These are phyloP conservation scores for Crax fasciolata DNA, from an alignment of 2,797 vertebrate species.

Conservation along the genomic window DNA sequence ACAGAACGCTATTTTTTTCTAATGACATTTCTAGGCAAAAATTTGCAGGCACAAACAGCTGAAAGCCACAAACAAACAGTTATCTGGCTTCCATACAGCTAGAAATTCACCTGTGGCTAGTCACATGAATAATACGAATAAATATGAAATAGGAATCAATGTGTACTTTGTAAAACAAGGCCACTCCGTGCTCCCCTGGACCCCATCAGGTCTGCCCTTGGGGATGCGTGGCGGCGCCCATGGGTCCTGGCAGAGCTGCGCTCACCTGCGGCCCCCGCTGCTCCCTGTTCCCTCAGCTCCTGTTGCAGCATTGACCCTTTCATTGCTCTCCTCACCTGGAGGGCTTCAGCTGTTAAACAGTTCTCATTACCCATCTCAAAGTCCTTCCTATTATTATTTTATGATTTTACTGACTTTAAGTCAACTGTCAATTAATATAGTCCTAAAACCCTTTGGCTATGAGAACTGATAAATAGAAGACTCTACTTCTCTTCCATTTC, in stretches of 20 bases:
- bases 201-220: too few species aligned
- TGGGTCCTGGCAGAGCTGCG: too few species aligned
- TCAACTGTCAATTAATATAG: neutral
- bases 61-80: neutral
- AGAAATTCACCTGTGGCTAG: neutral
- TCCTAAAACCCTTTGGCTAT: neutral
- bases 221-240: too few species aligned
- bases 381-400: neutral
- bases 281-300: neutral
- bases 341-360: neutral
- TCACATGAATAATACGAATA: neutral
- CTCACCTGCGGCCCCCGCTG: neutral
- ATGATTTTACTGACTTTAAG: neutral
- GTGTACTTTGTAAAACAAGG: neutral
- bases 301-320: neutral
- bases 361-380: neutral
- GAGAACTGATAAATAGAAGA: neutral
- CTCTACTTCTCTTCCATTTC: neutral
- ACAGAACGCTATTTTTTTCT: neutral
- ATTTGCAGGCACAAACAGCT: neutral
- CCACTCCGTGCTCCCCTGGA: neutral
- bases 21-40: neutral
- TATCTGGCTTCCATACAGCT: neutral
- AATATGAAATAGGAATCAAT: neutral
- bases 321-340: neutral